These are phyloP conservation scores for Tor tambroides DNA, from an alignment of 2,113 vertebrate genomes.

Conservation along the genomic window DNA sequence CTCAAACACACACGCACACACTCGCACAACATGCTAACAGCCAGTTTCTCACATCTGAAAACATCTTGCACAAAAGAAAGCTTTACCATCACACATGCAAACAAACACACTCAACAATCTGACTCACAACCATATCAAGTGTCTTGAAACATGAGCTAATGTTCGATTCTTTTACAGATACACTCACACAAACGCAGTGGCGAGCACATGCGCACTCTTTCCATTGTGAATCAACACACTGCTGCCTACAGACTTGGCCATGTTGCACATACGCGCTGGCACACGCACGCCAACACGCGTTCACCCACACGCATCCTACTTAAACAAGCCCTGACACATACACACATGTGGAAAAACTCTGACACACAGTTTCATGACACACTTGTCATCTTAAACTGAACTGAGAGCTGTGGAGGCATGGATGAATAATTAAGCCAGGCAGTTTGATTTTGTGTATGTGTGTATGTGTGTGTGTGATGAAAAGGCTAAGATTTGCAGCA, in stretches of 20 bases:
- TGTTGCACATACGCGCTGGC: not conserved
- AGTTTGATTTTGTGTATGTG: not conserved
- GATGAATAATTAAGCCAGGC: constrained; percentile 48
- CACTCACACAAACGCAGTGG: not conserved
- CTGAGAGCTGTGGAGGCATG: constrained; percentile 30
- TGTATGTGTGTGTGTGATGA: not conserved
- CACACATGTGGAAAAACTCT: constrained; percentile 7
- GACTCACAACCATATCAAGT: constrained; percentile 10
- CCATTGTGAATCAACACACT: constrained; percentile 6
- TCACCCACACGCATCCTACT: constrained; percentile 16
- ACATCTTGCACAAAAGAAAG: constrained; percentile 29
- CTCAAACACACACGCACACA: constrained; percentile 9
- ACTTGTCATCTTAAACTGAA: constrained; percentile 38
- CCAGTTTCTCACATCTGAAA: constrained; percentile 28
- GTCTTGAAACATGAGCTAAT: constrained; percentile 19
- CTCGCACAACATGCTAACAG: not conserved
- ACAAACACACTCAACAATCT: constrained; percentile 9
- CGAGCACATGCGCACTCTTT: not conserved
- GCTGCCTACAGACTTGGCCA: constrained; percentile 30
- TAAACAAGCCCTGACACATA: constrained; percentile 13
- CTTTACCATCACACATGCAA: not conserved
- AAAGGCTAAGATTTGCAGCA: not conserved
- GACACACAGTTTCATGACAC: constrained; percentile 1
- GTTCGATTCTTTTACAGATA: constrained; percentile 25
- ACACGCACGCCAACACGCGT: constrained; percentile 28